Conservation (phyloP, 1,140 invertebrate species). For the Lasaia peninsularis region DNA sequence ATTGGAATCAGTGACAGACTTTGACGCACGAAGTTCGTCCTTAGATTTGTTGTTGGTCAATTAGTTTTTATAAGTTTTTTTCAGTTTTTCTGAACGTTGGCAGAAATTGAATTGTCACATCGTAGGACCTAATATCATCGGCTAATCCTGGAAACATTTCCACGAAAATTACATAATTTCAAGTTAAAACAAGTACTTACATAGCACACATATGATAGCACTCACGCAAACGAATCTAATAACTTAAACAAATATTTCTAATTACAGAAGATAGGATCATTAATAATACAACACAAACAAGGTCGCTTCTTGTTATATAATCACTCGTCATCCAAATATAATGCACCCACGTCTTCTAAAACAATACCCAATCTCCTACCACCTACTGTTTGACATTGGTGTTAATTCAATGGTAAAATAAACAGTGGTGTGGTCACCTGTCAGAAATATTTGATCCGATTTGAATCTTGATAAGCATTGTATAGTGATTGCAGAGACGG, state of each 20-base stretch:
- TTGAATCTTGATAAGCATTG: constrained; percentile 1
- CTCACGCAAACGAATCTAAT: not conserved
- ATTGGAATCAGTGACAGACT: too few relatives aligned
- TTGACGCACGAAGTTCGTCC: too few relatives aligned
- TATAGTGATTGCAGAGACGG: not conserved
- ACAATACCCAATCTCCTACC: constrained; percentile 56
- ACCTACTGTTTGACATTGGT: constrained; percentile 45
- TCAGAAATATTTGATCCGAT: constrained; percentile 6
- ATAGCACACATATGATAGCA: too few relatives aligned
- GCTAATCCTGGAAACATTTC: too few relatives aligned
- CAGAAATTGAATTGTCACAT: too few relatives aligned
- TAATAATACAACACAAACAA: constrained; percentile 5
- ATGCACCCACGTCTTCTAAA: constrained; percentile 43
- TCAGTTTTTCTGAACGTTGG: too few relatives aligned
- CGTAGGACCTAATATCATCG: too few relatives aligned
- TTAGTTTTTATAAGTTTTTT: too few relatives aligned
- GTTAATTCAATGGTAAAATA: constrained; percentile 21
- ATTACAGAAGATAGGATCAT: constrained; percentile 11
- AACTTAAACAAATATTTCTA: not conserved
- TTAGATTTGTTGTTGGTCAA: too few relatives aligned
- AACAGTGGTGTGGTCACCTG: constrained; percentile 6
- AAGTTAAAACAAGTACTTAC: too few relatives aligned
- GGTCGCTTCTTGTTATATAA: constrained; percentile 1
- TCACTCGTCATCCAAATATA: constrained; percentile 22
- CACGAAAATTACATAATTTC: too few relatives aligned